Base-by-base conservation (phyloP, 2,888 invertebrate genomes). In the Drosophila austrosaltans region DNA sequence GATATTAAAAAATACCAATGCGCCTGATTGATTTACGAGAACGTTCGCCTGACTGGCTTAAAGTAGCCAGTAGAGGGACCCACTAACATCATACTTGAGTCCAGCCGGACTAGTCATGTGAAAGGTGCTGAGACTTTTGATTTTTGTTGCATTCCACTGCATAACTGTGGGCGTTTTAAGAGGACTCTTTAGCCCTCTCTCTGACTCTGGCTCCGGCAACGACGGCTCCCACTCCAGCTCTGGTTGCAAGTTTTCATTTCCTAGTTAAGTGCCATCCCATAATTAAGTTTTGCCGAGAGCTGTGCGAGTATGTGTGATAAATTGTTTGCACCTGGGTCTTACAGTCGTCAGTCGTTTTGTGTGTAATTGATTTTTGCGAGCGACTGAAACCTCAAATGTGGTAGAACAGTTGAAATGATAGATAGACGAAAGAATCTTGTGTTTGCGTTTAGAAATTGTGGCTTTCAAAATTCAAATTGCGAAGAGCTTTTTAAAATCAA, bases 21-120 rank as follows among this genome's bases (percentile, higher is more conserved):
- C 56, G 76, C 72, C 60, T 85, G 84, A 85, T 87, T 85, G 84
- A 85, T 85, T 89, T 89, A 89, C 78, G 87, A 81, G 72, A 66
- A 40, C 58, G 72, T 66, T 42, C 66, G 75, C 70, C 70, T 66
- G 68, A 65, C 42, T 75, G 75, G 66, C 54, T 69, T 57, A 36
- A 66, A 63, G 73, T 60, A 66, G 60, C 61, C 66, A 66, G 25
- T 16, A 25, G 10, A 42, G 12, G 57, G 57, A 39, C 63, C 39
- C 16, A 8, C 48, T 48, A 48, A 48, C 48, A 48, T 48, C 48
- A 48, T 48, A 48, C 48, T 48, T 2, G 22, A 48, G 25, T 22
- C 6, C 48, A 22, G 25, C 25, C 16, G 36, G 30, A 8, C 25
- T 56, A 53, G 32, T 44, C 30, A 30, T 44, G 58, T 36, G 69